These are phyloP conservation scores for Papilio polytes DNA, from an alignment of 1,140 invertebrate genomes.

Conservation along the genomic window DNA sequence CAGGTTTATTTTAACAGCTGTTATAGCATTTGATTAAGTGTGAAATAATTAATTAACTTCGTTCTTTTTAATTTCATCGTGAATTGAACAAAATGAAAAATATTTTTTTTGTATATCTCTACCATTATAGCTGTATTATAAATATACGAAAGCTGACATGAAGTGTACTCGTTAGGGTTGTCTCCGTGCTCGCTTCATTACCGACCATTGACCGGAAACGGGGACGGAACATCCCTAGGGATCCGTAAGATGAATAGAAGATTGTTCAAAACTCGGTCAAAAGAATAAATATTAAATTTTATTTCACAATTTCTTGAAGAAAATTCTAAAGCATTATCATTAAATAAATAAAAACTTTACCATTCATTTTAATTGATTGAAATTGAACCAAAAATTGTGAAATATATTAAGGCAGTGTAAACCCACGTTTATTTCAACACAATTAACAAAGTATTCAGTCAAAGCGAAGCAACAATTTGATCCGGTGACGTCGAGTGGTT, in stretches of 20 bases:
- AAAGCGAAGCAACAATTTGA: constrained; percentile 17
- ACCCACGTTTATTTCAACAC: background rate
- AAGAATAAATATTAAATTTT: background rate
- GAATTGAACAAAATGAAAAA: background rate
- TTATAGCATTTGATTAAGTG: background rate
- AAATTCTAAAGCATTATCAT: background rate
- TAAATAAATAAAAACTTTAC: too few relatives aligned
- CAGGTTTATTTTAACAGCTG: background rate
- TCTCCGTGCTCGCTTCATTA: background rate
- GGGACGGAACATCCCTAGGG: background rate
- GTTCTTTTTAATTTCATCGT: too few relatives aligned
- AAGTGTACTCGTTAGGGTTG: constrained; percentile 4
- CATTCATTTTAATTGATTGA: too few relatives aligned
- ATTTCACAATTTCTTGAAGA: background rate
- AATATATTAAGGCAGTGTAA: background rate
- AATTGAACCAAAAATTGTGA: too few relatives aligned
- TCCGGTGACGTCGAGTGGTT: constrained; percentile 14
- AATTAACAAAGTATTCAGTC: constrained; percentile 3
- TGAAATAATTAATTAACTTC: too few relatives aligned
- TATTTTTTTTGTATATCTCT: background rate
- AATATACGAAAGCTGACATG: background rate
- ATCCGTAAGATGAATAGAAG: background rate
- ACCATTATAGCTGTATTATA: background rate
- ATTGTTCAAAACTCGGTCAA: constrained; percentile 8
- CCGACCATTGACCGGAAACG: constrained; percentile 10